phyloP scores from a whole-genome alignment of 2,113 vertebrate species.

The Sphaerodactylus townsendi region DNA sequence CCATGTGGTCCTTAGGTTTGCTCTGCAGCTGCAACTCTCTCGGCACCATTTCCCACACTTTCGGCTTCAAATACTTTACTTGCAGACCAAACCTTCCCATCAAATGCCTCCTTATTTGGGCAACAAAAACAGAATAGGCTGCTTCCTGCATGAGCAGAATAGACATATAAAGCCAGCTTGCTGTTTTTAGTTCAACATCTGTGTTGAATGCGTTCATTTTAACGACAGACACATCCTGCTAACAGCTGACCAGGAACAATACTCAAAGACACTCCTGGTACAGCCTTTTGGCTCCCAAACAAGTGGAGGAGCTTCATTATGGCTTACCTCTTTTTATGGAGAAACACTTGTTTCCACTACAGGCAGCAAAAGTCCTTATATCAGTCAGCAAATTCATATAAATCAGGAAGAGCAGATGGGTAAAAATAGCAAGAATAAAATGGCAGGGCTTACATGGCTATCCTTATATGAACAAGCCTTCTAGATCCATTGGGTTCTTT shows the following conservation, averaged over 20 bases:
- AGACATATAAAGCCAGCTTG: constrained; percentile 1
- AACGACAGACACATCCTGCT: constrained; percentile 10
- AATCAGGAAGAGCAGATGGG: neutral
- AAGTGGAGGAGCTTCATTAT: neutral
- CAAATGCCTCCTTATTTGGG: constrained; percentile 36
- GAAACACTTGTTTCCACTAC: neutral
- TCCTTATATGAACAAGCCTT: too few relatives aligned
- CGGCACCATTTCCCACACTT: constrained; percentile 4
- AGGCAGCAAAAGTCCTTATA: rapidly evolving
- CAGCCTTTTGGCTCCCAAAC: rapidly evolving
- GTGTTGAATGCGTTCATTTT: constrained; percentile 11
- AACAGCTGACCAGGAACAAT: neutral
- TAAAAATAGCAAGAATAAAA: rapidly evolving
- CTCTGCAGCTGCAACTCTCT: neutral
- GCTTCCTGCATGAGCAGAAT: constrained; percentile 19
- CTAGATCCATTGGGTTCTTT: too few relatives aligned
- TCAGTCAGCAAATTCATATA: neutral
- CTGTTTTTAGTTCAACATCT: neutral
- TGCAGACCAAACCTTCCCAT: neutral
- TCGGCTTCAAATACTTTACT: constrained; percentile 19
- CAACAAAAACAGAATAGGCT: constrained; percentile 31
- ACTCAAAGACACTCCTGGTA: neutral
- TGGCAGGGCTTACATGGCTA: too few relatives aligned
- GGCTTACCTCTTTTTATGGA: too few relatives aligned
- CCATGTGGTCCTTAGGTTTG: neutral